Base-by-base conservation (phyloP, 2,888 invertebrate genomes). In the Vanessa cardui region DNA sequence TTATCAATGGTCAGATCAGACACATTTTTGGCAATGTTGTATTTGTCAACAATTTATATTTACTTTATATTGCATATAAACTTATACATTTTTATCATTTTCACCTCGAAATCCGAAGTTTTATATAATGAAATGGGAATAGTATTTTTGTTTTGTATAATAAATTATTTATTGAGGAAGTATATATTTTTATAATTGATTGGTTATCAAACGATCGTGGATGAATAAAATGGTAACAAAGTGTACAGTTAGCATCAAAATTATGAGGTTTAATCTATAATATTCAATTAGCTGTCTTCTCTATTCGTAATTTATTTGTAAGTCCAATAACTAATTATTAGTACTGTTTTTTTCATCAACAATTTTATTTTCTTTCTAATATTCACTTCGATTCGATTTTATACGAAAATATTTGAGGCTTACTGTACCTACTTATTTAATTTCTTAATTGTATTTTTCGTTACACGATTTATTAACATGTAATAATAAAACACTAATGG, bases 161-260 rank as follows among this genome's bases (percentile, higher is more conserved):
- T 16, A 54, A 26, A 54, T 31, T 16, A 5, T 54, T 31, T 31
- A 54, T 54, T 54, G 16, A 54, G 52, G 52, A 54, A 54, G 16
- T 31, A 54, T n/a, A 54, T 26, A n/a, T 31, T 31, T n/a, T 54
- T 54, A 54, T 16, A 54, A 54, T 54, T 54, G 52, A 54, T 54
- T 31, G 52, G 16, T 50, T 50, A 31, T 7, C 26, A 31, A 54
- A 54, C 31, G 52, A 31, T n/a, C n/a, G 26, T n/a, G n/a, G 26
- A 54, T 54, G 16, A 54, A 54, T 54, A 26, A 54, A 54, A 31
- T 54, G 31, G 16, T 31, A 31, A 54, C 31, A 54, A 54, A 54
- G 31, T 16, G 31, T 54, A 54, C 31, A 54, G n/a, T 54, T 31
- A 54, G 16, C 16, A 7, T 31, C 31, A 54, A 54, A 31, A 31